Evolutionary conservation across 2,797 vertebrate genomes (phyloP), one percentile per base, ranked within the genome.

Genomic region (Acropternis orthonyx): DNA sequence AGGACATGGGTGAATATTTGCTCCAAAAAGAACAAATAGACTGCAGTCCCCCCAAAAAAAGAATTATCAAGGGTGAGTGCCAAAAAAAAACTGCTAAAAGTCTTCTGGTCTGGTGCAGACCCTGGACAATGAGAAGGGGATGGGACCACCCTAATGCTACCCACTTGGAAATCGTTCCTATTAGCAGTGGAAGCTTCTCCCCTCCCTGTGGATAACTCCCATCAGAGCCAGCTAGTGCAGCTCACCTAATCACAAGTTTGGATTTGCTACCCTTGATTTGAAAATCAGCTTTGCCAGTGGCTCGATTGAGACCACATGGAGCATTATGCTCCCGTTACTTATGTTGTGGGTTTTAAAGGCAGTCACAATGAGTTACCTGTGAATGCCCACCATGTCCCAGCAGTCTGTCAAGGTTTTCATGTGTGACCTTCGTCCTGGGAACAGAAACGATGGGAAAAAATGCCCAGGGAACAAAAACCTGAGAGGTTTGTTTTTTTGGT

Each of bases 351-450:
- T 66, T 63, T 75, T 52, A 51, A 73, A 78, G 30, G 30, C 51
- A 73, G 71, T 19, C 34, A 7, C 23, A 21, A 23, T 19, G 62
- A 32, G 43, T 88, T 34, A 78, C 21, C 21, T 52, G 55, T 1
- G 1, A 63, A 48, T 0, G 0, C 15, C 15, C 0, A 1, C 24
- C 0, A 0, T 1, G 10, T 61, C 32, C 41, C 23, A n/a, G 32
- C 2, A 0, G 23, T 36, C 27, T 71, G 56, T 26, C 21, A 23
- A 88, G 26, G 22, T 30, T 73, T 76, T 63, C 0, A 1, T 30
- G 9, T 0, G 1, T 14, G 22, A 26, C 32, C 24, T 7, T 10
- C n/a, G 17, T 61, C 30, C n/a, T 6, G 7, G 68, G 26, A 80
- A 43, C 18, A 37, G 51, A 59, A 65, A 6, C 4, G 13, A 69